phyloP scores from a whole-genome alignment of 2,888 invertebrate species.

The Drosophila kanekoi region DNA sequence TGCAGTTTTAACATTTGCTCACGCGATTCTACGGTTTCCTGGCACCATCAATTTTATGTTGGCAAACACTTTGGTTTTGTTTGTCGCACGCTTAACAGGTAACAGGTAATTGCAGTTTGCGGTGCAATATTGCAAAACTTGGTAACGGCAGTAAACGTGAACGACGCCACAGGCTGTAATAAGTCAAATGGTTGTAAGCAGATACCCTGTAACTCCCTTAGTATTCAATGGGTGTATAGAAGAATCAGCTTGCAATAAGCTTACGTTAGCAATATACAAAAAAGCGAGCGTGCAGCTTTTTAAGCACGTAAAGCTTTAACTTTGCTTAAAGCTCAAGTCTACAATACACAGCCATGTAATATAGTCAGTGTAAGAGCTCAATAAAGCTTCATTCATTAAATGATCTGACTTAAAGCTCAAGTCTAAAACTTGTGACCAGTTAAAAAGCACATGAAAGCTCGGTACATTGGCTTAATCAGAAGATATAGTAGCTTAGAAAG shows the following conservation, averaged over 20 bases:
- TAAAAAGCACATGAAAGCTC: too few relatives aligned
- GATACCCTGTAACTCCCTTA: slow-evolving; percentile 15
- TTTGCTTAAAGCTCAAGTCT: too few relatives aligned
- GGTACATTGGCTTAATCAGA: too few relatives aligned
- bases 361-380: too few relatives aligned
- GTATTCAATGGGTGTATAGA: not conserved
- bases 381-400: too few relatives aligned
- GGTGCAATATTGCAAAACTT: slow-evolving; percentile 56
- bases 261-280: not conserved
- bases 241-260: not conserved
- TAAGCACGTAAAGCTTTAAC: not conserved
- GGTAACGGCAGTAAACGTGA: slow-evolving; percentile 40
- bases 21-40: slow-evolving; percentile 38
- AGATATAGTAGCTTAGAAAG: too few relatives aligned
- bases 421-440: too few relatives aligned
- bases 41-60: slow-evolving; percentile 64
- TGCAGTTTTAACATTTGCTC: slow-evolving; percentile 46
- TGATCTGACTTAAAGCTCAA: too few relatives aligned
- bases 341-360: too few relatives aligned
- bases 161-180: slow-evolving; percentile 46
- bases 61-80: slow-evolving; percentile 37
- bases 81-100: slow-evolving; percentile 59
- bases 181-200: slow-evolving; percentile 19
- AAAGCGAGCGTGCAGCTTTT: not conserved
- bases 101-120: slow-evolving; percentile 70